Conservation (phyloP, 2,888 invertebrate species). For the Ditula angustiorana region DNA sequence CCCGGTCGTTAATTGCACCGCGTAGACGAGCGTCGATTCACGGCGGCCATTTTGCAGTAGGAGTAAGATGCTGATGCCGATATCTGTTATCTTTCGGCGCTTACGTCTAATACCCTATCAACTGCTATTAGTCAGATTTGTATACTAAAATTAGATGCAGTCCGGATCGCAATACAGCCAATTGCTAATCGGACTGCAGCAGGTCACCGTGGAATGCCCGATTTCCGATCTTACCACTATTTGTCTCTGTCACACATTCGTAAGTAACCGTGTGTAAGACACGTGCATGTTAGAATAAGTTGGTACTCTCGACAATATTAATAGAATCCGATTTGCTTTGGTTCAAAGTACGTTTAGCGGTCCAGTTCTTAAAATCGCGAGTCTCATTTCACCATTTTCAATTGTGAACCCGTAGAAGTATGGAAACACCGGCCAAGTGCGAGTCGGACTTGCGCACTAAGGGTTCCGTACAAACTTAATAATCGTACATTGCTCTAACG, state of each 20-base stretch:
- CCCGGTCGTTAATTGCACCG: constrained; percentile 16
- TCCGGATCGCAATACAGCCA: constrained; percentile 3
- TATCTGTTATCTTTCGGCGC: constrained; percentile 16
- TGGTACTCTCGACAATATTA: constrained; percentile 37
- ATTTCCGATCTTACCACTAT: constrained; percentile 3
- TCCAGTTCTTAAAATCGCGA: constrained; percentile 13
- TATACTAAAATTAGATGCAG: constrained; percentile 7
- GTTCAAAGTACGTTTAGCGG: constrained; percentile 4
- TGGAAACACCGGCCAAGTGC: too few species aligned
- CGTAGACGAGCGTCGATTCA: background rate
- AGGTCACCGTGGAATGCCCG: constrained; percentile 31
- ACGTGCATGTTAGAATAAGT: constrained; percentile 32
- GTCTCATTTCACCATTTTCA: background rate
- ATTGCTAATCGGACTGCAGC: background rate
- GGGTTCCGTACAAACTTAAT: too few species aligned
- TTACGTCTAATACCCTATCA: constrained; percentile 19
- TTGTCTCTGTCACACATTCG: constrained; percentile 8
- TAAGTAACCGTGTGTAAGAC: constrained; percentile 9
- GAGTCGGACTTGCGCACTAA: too few species aligned
- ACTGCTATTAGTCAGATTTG: constrained; percentile 28
- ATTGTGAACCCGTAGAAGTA: background rate
- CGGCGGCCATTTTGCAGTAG: constrained; percentile 5
- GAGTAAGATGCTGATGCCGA: constrained; percentile 17
- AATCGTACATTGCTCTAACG: too few species aligned
- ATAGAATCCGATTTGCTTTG: constrained; percentile 25